Evolutionary conservation across 2,888 invertebrate genomes (phyloP).

Genomic region (Sympetrum striolatum): DNA sequence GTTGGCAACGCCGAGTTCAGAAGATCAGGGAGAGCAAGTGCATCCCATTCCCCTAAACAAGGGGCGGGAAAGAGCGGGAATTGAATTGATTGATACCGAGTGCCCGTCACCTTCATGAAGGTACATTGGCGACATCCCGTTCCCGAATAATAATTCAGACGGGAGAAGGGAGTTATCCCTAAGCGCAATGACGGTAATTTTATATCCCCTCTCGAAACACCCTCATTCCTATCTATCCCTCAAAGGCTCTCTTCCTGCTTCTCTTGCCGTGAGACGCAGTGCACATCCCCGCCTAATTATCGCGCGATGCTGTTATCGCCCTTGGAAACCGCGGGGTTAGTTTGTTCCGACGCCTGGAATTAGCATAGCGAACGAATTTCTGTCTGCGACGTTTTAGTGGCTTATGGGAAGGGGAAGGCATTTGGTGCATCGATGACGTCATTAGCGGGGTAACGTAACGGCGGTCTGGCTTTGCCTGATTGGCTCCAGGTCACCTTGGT

Average conservation of each 20-base stretch:
- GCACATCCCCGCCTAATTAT: neutral
- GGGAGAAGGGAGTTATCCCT: neutral
- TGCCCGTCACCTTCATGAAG: constrained; percentile 31
- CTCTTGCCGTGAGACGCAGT: neutral
- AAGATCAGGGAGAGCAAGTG: neutral
- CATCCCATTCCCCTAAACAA: neutral
- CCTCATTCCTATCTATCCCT: neutral
- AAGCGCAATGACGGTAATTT: neutral
- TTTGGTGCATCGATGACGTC: neutral
- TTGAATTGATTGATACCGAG: constrained; percentile 21
- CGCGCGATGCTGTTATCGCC: neutral
- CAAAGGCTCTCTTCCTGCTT: neutral
- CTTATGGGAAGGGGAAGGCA: neutral
- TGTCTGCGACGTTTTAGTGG: neutral
- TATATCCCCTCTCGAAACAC: neutral
- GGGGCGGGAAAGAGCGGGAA: neutral
- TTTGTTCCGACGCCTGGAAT: neutral
- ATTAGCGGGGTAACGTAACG: neutral
- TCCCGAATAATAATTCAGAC: neutral
- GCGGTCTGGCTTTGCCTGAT: neutral
- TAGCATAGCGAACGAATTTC: neutral
- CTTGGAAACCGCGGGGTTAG: neutral
- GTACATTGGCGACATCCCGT: constrained; percentile 40
- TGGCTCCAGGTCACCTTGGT: neutral
- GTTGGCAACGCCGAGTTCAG: too few relatives aligned